Conservation (phyloP, 2,113 vertebrate genomes). For the Planiliza haematocheilus region DNA sequence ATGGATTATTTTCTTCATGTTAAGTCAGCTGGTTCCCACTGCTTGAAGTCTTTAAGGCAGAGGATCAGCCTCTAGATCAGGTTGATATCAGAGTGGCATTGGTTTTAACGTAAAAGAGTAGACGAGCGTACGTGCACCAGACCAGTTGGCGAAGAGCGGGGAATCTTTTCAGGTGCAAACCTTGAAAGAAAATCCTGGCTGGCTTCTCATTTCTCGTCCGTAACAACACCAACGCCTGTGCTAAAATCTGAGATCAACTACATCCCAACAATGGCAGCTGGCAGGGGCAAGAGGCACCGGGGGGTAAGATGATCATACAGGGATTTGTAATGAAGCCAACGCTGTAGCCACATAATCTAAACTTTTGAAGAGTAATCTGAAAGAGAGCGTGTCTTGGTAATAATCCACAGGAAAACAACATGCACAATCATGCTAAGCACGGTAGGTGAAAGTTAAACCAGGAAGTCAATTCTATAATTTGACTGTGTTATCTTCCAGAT, state of each 20-base stretch:
- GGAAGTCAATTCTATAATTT: not conserved
- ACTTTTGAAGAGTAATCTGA: not conserved
- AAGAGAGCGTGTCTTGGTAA: not conserved
- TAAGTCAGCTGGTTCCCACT: too few species aligned
- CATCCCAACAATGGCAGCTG: not conserved
- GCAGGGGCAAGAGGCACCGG: too few species aligned
- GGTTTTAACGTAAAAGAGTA: not conserved
- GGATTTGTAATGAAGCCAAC: too few species aligned
- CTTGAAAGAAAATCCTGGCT: too few species aligned
- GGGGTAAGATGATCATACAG: not conserved
- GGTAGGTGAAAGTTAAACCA: not conserved
- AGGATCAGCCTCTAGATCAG: too few species aligned
- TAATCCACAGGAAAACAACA: not conserved
- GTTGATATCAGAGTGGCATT: not conserved
- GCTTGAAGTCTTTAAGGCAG: not conserved
- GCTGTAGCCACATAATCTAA: not conserved
- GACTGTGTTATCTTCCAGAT: not conserved
- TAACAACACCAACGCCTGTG: too few species aligned
- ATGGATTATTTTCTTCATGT: too few species aligned
- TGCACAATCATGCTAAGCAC: not conserved
- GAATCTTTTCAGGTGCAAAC: too few species aligned
- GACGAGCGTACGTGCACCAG: too few species aligned
- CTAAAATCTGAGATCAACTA: too few species aligned
- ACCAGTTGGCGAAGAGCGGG: too few species aligned
- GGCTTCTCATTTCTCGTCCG: too few species aligned